Conservation (phyloP, 1,140 invertebrate genomes). For the Drosophila baimaii region DNA sequence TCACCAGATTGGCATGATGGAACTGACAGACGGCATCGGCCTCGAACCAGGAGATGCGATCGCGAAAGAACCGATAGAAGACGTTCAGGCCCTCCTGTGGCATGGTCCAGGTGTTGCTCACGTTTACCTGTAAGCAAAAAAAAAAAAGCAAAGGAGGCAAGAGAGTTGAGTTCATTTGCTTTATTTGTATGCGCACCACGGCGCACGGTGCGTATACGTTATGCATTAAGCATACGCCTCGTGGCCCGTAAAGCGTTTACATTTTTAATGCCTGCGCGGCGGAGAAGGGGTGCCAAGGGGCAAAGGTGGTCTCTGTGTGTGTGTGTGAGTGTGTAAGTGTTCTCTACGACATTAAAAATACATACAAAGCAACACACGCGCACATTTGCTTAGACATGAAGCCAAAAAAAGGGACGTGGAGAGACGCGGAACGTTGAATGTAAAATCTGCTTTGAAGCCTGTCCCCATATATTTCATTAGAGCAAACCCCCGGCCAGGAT, state of each 20-base stretch:
- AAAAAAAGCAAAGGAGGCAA: background rate
- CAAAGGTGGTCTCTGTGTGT: no score
- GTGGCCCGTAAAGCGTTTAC: slow-evolving; percentile 72
- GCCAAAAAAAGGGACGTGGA: background rate
- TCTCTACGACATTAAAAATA: slow-evolving; percentile 60
- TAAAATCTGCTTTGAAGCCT: slow-evolving; percentile 66
- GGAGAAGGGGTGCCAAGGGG: background rate
- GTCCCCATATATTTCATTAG: slow-evolving; percentile 61
- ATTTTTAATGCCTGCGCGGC: slow-evolving; percentile 66
- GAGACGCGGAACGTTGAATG: slow-evolving; percentile 3
- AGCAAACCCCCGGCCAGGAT: background rate
- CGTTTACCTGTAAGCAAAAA: slow-evolving; percentile 87
- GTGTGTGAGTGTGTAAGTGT: background rate
- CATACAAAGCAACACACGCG: slow-evolving; percentile 50
- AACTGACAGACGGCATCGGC: slow-evolving; percentile 91
- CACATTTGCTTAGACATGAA: slow-evolving; percentile 40
- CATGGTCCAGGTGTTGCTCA: slow-evolving; percentile 90
- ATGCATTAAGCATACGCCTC: slow-evolving; percentile 74
- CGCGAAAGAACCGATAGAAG: slow-evolving; percentile 91
- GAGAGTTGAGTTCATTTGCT: slow-evolving; percentile 24
- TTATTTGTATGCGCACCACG: slow-evolving; percentile 44
- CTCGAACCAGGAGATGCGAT: slow-evolving; percentile 91
- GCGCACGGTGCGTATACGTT: slow-evolving; percentile 61
- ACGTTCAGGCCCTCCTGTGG: slow-evolving; percentile 90
- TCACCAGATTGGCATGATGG: slow-evolving; percentile 90